Evolutionary conservation across 2,888 invertebrate genomes (phyloP).

Genomic region (Ernsta delagoae): DNA sequence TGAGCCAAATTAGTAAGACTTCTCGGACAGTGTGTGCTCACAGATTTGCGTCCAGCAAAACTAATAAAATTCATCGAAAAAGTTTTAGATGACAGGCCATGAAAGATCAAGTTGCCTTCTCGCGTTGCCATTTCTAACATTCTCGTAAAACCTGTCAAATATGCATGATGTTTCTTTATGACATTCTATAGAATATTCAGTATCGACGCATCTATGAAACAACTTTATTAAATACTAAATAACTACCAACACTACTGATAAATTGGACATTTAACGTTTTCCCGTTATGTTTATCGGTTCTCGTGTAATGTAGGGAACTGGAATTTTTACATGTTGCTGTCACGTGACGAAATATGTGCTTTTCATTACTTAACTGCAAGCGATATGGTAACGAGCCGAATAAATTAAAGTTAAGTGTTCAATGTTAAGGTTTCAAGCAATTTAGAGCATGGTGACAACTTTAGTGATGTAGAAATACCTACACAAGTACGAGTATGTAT

Average conservation of each 20-base stretch:
- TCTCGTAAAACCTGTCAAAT: background rate
- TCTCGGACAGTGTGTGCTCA: too few species aligned
- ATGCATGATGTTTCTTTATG: conserved; percentile 20
- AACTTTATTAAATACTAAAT: conserved; percentile 22
- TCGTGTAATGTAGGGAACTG: conserved; percentile 33
- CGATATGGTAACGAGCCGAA: conserved; percentile 34
- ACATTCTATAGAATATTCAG: conserved; percentile 7
- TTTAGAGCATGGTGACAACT: conserved; percentile 6
- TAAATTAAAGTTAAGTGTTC: conserved; percentile 25
- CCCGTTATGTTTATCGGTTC: conserved; percentile 41
- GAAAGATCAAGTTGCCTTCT: conserved; percentile 1
- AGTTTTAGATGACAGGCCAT: background rate
- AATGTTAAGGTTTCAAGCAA: conserved; percentile 15
- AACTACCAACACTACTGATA: conserved; percentile 29
- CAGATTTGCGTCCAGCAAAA: too few species aligned
- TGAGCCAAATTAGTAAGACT: too few species aligned
- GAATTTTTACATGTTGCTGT: conserved; percentile 31
- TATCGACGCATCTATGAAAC: conserved; percentile 8
- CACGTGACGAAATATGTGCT: conserved; percentile 34
- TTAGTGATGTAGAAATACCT: background rate
- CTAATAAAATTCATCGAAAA: too few species aligned
- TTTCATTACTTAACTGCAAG: conserved; percentile 36
- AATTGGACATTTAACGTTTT: conserved; percentile 38
- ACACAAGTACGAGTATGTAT: background rate
- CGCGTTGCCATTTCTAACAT: background rate